phyloP scores from a whole-genome alignment of 2,797 vertebrate genomes.

The Odontamblyopus lacepedii region DNA sequence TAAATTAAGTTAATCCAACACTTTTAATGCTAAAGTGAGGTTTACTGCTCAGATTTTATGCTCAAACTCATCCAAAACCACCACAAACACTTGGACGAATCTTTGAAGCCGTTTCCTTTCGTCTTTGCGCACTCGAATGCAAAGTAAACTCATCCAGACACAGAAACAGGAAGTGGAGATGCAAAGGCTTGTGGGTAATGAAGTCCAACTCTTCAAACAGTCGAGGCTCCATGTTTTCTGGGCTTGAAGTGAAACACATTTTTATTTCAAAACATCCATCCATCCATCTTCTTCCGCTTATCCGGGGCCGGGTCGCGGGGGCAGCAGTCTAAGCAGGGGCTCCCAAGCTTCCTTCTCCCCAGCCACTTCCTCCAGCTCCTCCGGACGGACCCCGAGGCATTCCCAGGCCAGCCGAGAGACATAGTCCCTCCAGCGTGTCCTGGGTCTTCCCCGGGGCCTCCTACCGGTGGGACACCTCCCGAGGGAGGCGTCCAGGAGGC shows the following conservation, averaged over 20 bases:
- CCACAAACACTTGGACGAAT: conserved; percentile 13
- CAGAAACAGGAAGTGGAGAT: conserved; percentile 23
- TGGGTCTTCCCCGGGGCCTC: no score
- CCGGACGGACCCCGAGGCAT: no score
- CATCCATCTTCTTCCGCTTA: no score
- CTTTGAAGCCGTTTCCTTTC: conserved; percentile 30
- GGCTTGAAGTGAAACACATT: neutral
- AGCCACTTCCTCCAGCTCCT: no score
- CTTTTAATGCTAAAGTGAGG: neutral
- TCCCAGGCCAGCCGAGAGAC: no score
- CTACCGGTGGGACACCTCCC: no score
- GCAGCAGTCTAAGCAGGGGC: no score
- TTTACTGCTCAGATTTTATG: neutral
- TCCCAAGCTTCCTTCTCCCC: no score
- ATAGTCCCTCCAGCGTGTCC: no score
- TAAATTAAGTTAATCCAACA: neutral
- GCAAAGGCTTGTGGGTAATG: conserved; percentile 34
- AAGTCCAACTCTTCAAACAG: conserved; percentile 32
- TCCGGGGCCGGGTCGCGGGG: no score
- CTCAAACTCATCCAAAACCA: conserved; percentile 31
- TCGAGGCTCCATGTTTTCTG: conserved; percentile 14
- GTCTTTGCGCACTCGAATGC: conserved; percentile 14
- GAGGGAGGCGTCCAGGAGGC: no score
- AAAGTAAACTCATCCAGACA: conserved; percentile 20
- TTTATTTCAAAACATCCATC: neutral